Percentiles rank a stretch among this genome's conserved stretches.
These are phyloP conservation scores for Helicoverpa zea DNA, from an alignment of 1,140 invertebrate species.

Conservation along the genomic window DNA sequence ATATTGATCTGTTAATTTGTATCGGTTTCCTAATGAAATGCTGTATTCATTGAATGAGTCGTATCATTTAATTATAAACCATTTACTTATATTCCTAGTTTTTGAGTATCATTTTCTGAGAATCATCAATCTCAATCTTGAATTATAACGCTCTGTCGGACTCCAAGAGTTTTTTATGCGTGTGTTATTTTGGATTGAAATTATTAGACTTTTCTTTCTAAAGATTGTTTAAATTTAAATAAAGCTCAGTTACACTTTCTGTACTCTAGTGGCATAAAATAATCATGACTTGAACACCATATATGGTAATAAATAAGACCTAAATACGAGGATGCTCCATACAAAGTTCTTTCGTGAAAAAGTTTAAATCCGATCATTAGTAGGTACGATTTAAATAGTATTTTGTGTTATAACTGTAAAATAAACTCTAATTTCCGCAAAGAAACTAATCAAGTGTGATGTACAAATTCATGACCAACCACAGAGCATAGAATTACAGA, in stretches of 20 bases:
- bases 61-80: conserved; percentile 75
- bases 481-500: conserved; percentile 59
- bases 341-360: neutral
- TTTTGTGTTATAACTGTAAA: neutral
- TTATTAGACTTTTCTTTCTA: no score
- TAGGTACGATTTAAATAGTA: no score
- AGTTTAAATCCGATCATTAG: neutral
- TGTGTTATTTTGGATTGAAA: no score
- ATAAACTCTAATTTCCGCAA: conserved; percentile 46
- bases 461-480: conserved; percentile 56
- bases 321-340: neutral
- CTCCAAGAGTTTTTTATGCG: no score
- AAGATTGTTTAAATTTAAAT: no score
- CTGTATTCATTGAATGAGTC: conserved; percentile 72
- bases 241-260: no score
- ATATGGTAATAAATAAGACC: no score
- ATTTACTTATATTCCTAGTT: conserved; percentile 10
- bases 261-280: no score
- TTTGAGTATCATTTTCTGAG: conserved; percentile 30
- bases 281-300: no score
- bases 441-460: conserved; percentile 56
- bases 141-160: no score
- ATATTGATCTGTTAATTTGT: conserved; percentile 62
- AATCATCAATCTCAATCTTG: neutral
- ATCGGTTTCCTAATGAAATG: conserved; percentile 68